Percentiles rank a stretch among this genome's conserved stretches.
These are phyloP conservation scores for Mormyrus lacerda DNA, from an alignment of 2,113 vertebrate genomes.

Conservation along the genomic window DNA sequence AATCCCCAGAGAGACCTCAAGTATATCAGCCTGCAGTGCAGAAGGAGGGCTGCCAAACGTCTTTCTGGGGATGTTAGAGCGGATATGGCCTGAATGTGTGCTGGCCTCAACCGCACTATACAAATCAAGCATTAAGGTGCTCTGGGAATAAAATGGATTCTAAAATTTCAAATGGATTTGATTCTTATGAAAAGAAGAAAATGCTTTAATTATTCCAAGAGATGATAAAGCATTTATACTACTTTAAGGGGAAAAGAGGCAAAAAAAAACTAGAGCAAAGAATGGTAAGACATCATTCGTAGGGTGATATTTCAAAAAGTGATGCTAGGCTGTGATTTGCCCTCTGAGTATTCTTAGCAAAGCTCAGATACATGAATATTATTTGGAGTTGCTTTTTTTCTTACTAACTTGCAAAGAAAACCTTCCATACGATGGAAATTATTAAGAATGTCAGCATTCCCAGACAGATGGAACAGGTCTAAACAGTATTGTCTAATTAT, in stretches of 20 bases:
- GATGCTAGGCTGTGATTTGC: not conserved
- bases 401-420: not conserved
- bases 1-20: not conserved
- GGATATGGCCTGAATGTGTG: not conserved
- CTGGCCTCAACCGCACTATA: not conserved
- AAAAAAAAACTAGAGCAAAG: not conserved
- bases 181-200: not conserved
- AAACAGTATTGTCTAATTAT: not conserved
- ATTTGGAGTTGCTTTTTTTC: not conserved
- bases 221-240: not conserved
- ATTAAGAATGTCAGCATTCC: not conserved
- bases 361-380: not conserved
- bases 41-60: not conserved
- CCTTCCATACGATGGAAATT: not conserved
- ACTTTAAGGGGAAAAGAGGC: not conserved
- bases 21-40: not conserved
- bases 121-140: not conserved
- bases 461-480: not conserved
- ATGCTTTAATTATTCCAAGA: not conserved
- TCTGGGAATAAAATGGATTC: not conserved
- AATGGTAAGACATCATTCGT: not conserved
- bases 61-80: not conserved
- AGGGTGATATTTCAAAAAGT: not conserved
- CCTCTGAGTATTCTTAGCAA: not conserved
- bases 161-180: not conserved